A percentile compares a stretch with the other conserved stretches of the same genome.
These are phyloP conservation scores for Petroica traversi DNA, from an alignment of 2,113 vertebrate genomes.

Conservation along the genomic window DNA sequence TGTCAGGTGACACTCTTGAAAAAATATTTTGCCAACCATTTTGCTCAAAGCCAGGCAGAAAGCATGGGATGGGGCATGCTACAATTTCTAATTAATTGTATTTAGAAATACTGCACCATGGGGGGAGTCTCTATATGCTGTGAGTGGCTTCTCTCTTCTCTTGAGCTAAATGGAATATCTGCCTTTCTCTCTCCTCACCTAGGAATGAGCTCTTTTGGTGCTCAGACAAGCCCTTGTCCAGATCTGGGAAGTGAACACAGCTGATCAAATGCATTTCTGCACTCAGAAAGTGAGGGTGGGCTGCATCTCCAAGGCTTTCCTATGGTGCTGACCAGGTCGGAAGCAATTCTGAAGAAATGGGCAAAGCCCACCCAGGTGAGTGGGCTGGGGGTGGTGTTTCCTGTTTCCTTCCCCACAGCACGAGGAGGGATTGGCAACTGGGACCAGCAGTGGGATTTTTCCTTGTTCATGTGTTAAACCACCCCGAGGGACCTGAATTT, in stretches of 20 bases:
- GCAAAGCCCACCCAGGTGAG: not conserved
- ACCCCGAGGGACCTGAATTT: fast-evolving
- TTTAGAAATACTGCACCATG: not conserved
- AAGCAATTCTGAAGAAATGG: not conserved
- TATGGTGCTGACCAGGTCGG: not conserved
- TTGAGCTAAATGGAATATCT: not conserved
- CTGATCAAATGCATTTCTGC: not conserved
- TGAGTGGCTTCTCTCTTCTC: not conserved
- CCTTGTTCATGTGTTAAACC: not conserved
- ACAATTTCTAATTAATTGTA: not conserved
- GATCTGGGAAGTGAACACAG: not conserved
- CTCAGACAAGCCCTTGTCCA: not conserved
- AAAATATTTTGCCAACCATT: not conserved
- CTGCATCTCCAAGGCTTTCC: not conserved
- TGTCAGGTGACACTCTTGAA: fast-evolving
- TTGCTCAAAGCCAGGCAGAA: not conserved
- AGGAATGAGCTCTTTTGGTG: not conserved
- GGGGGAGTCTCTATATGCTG: not conserved
- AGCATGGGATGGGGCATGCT: not conserved
- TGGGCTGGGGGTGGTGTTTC: not conserved
- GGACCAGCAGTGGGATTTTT: not conserved
- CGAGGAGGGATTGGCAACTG: not conserved
- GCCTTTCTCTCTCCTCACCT: not conserved
- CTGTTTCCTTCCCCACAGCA: not conserved
- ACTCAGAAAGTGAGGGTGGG: not conserved